Base-by-base conservation (phyloP, 2,113 vertebrate genomes). In the Smithornis capensis region DNA sequence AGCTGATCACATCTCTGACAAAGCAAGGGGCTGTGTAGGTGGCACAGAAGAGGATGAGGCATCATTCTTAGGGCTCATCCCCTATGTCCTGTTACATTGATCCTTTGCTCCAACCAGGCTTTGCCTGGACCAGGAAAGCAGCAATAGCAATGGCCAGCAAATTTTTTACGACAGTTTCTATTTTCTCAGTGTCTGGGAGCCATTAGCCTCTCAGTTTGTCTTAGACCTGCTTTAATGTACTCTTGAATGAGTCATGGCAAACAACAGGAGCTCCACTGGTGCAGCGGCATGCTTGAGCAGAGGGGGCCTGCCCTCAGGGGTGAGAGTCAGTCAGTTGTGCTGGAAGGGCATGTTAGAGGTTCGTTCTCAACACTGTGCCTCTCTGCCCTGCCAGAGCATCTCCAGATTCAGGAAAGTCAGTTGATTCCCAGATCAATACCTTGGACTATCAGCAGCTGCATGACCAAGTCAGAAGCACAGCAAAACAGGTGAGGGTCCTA, bases 171-270 rank as follows among this genome's bases (percentile, higher is more conserved):
- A 56, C 10, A 45, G 25, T 31, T 92, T 91, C 82, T 77, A 8
- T 44, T n/a, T 44, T 83, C 59, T 74, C 27, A 17, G 60, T 4
- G 3, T 15, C 40, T 12, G 19, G 49, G 69, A 95, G 29, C 12
- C 49, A 55, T 90, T 86, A 81, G 71, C 38, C 29, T 89, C 64
- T 69, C 57, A 14, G 52, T 81, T 93, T 86, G 52, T 83, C 71
- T 83, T 86, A 84, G 47, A 55, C 21, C 52, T 81, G 19, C 56
- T 89, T 83, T 83, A 77, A 77, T 49, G 42, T 67, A 69, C 76
- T 90, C 56, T 63, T 87, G 19, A 38, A 90, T 89, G 71, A 93
- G 68, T 81, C 76, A 70, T 5, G 25, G 71, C 71, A 74, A 93
- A 83, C 74, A 91, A 55, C 8, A 57, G 59, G n/a, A 92, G 33